Conservation (phyloP, 2,113 vertebrate genomes). For the Boleophthalmus pectinirostris region DNA sequence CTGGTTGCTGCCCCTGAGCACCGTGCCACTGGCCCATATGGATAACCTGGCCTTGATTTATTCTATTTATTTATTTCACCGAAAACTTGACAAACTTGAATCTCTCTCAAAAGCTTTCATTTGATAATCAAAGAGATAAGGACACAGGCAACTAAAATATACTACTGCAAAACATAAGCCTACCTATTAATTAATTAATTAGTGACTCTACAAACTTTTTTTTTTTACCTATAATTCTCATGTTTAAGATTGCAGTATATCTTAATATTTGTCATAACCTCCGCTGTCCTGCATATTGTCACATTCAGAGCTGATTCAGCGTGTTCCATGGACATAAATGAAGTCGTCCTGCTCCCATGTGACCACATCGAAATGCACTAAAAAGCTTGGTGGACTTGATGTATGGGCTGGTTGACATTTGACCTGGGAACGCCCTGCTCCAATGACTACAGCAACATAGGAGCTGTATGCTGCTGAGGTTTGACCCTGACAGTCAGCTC, state of each 20-base stretch:
- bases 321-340: not conserved
- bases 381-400: not conserved
- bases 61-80: not conserved
- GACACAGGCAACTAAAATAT: no score
- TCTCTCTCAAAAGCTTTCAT: no score
- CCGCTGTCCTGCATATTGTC: not conserved
- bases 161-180: no score
- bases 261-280: not conserved
- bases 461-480: constrained; percentile 2
- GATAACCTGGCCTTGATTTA: no score
- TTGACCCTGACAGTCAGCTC: constrained; percentile 5
- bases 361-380: not conserved
- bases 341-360: not conserved
- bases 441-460: not conserved
- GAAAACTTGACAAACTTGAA: no score
- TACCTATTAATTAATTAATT: no score
- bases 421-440: not conserved
- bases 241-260: not conserved
- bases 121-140: no score
- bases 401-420: constrained; percentile 6
- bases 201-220: no score
- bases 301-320: constrained; percentile 4
- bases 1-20: no score
- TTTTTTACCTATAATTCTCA: not conserved
- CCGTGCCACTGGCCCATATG: no score